Percentiles rank a stretch among this genome's conserved stretches.
phyloP scores from a whole-genome alignment of 2,113 vertebrate genomes.

The Halichoerus grypus region DNA sequence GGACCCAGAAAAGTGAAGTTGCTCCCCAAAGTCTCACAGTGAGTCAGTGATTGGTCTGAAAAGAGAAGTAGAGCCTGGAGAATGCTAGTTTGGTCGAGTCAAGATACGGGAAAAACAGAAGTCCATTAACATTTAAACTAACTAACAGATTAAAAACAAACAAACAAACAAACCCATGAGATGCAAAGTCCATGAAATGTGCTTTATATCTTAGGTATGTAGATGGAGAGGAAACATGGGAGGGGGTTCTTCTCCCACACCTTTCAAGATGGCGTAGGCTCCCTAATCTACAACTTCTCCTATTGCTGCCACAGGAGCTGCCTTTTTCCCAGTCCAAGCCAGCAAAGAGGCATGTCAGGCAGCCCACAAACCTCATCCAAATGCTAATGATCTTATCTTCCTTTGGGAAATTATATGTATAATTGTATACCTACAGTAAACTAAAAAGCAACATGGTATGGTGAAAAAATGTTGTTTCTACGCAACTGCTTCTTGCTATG shows the following conservation, averaged over 20 bases:
- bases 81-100: not conserved
- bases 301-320: not conserved
- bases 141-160: not conserved
- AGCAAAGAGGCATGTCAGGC: not conserved
- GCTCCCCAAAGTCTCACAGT: not conserved
- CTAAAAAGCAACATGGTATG: not conserved
- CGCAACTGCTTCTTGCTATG: not conserved
- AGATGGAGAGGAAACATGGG: not conserved
- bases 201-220: not conserved
- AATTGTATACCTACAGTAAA: not conserved
- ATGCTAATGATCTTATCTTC: not conserved
- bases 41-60: not conserved
- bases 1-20: not conserved
- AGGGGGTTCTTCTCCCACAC: not conserved
- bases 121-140: not conserved
- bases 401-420: not conserved
- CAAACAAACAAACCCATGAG: not conserved
- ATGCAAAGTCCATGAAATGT: not conserved
- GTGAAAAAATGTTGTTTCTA: conserved; percentile 19
- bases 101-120: not conserved
- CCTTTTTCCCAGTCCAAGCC: not conserved
- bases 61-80: not conserved
- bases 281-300: not conserved
- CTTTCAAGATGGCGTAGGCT: not conserved
- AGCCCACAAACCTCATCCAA: not conserved